Percentiles rank a stretch among this genome's conserved stretches.
These are phyloP conservation scores for Neodiprion virginianus DNA, from an alignment of 1,140 invertebrate species.

Conservation along the genomic window DNA sequence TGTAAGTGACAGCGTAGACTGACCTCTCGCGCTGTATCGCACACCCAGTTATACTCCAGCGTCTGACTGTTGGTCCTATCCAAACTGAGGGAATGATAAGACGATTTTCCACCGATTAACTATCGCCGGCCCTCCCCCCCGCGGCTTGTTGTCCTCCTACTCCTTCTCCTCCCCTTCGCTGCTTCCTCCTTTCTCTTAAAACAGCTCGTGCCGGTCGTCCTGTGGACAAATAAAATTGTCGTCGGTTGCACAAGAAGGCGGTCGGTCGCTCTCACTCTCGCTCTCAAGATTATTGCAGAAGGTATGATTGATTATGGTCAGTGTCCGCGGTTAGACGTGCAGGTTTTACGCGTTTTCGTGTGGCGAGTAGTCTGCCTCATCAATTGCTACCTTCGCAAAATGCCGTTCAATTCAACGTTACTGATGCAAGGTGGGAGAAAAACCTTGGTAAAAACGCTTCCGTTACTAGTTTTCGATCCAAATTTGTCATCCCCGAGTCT, in stretches of 20 bases:
- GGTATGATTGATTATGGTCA: no score
- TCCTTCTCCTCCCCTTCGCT: background rate
- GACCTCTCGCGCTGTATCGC: background rate
- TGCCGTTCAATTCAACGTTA: no score
- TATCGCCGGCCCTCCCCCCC: background rate
- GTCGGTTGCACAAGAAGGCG: background rate
- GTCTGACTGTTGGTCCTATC: background rate
- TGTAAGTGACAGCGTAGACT: background rate
- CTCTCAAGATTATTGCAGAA: no score
- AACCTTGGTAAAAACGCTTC: no score
- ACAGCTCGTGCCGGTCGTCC: background rate
- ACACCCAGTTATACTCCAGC: conserved; percentile 1
- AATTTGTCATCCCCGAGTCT: no score
- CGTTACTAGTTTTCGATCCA: no score
- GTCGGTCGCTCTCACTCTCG: no score
- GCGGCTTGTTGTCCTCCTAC: background rate
- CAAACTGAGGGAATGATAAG: background rate
- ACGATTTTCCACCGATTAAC: background rate
- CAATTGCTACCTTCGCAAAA: no score
- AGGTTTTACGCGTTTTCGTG: no score
- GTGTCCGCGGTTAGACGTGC: no score
- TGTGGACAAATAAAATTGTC: background rate
- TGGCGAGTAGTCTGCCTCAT: no score
- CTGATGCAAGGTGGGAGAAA: no score
- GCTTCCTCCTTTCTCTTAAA: background rate